Percentiles rank a stretch among this genome's conserved stretches.
phyloP scores from a whole-genome alignment of 2,888 invertebrate genomes.

The Palloptera scutellata region DNA sequence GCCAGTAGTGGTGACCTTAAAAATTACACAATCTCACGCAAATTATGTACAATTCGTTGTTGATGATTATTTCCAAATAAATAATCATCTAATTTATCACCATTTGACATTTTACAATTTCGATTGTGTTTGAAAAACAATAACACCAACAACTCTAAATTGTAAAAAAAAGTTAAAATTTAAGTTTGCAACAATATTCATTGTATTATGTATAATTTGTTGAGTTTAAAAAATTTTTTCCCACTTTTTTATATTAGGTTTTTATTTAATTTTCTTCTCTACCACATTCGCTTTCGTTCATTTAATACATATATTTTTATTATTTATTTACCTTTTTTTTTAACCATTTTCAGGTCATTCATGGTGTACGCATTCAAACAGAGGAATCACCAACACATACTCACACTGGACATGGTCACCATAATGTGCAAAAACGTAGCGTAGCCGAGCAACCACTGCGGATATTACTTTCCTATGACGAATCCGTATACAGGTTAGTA shows the following conservation, averaged over 20 bases:
- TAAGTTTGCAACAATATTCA: background rate
- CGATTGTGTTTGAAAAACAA: background rate
- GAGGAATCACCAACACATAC: slow-evolving; percentile 68
- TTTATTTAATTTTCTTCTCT: background rate
- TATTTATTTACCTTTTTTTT: slow-evolving; percentile 33
- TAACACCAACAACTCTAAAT: background rate
- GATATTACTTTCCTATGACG: slow-evolving; percentile 85
- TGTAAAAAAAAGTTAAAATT: background rate
- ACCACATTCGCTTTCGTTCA: background rate
- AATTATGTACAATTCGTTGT: background rate
- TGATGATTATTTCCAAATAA: background rate
- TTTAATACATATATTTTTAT: slow-evolving; percentile 6
- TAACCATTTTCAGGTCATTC: slow-evolving; percentile 73
- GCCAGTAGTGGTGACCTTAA: background rate
- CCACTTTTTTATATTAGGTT: background rate
- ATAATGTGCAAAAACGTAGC: slow-evolving; percentile 80
- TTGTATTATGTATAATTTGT: background rate
- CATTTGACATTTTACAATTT: slow-evolving; percentile 6
- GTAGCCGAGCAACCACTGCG: slow-evolving; percentile 79
- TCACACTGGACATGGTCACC: slow-evolving; percentile 66
- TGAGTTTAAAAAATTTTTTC: slow-evolving; percentile 19
- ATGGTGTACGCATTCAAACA: slow-evolving; percentile 83
- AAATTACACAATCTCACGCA: background rate
- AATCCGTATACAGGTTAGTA: slow-evolving; percentile 85
- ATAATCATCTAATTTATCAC: slow-evolving; percentile 6